Conservation (phyloP, 2,113 vertebrate genomes). For the Phoenicopterus ruber region DNA sequence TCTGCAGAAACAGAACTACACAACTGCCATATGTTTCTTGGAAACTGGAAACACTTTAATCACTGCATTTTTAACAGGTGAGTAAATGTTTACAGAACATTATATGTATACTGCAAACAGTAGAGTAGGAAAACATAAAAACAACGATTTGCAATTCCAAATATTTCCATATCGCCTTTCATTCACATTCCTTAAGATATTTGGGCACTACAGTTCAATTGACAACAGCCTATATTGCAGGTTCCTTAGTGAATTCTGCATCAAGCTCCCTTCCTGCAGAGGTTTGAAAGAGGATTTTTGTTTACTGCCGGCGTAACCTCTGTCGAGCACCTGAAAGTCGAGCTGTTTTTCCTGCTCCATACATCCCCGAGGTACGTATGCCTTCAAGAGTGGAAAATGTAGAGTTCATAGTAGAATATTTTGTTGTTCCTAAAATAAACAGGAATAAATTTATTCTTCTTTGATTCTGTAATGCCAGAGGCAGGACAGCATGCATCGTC, state of each 20-base stretch:
- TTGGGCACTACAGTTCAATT: neutral
- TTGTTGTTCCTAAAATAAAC: constrained; percentile 32
- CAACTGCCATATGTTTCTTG: neutral
- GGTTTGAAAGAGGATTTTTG: neutral
- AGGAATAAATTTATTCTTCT: neutral
- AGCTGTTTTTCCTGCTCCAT: neutral
- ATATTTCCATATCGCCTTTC: neutral
- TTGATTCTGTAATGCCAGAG: neutral
- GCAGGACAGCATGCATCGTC: neutral
- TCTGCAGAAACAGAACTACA: neutral
- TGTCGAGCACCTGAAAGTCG: constrained; percentile 28
- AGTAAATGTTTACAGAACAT: neutral
- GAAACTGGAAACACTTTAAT: neutral
- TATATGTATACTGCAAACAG: neutral
- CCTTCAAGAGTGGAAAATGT: constrained; percentile 12
- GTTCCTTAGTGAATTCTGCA: neutral
- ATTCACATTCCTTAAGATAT: neutral
- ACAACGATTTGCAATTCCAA: neutral
- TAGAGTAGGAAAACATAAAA: neutral
- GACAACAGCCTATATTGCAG: neutral
- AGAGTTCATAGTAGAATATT: neutral
- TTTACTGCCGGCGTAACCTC: constrained; percentile 22
- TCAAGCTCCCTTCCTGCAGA: neutral
- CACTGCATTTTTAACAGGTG: neutral
- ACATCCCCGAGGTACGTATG: neutral